Evolutionary conservation across 2,113 vertebrate genomes (phyloP).

Genomic region (Onychorhynchus coronatus): DNA sequence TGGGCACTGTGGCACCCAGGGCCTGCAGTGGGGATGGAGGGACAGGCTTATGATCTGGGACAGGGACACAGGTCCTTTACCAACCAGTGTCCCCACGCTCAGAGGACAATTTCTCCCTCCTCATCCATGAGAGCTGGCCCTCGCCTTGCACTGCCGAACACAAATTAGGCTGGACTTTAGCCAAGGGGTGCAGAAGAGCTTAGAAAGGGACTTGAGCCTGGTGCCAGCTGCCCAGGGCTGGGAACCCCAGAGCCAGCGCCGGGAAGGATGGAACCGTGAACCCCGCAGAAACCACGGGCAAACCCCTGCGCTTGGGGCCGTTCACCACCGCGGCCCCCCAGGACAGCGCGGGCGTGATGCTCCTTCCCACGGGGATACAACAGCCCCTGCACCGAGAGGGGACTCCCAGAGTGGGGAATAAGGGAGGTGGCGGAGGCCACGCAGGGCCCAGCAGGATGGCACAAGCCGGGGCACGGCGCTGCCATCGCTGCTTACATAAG

Average conservation of each 20-base stretch:
- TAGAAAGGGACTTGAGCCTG: not conserved
- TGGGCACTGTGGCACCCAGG: not conserved
- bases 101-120: not conserved
- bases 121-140: fast-evolving
- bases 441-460: not conserved
- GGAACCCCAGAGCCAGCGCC: fast-evolving
- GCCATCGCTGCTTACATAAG: constrained; percentile 5
- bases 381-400: not conserved
- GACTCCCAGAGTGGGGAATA: fast-evolving
- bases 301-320: not conserved
- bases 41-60: not conserved
- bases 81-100: fast-evolving
- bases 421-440: fast-evolving
- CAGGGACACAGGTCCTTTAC: not conserved
- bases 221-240: not conserved
- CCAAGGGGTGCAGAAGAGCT: not conserved
- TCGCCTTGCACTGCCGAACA: not conserved
- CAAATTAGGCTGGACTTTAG: fast-evolving
- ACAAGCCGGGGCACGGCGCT: fast-evolving
- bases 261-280: fast-evolving
- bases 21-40: fast-evolving
- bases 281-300: not conserved
- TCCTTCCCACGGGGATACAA: fast-evolving
- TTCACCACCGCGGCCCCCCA: fast-evolving
- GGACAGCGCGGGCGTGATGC: fast-evolving